phyloP scores from a whole-genome alignment of 1,140 invertebrate genomes.

The Drosophila sturtevanti region DNA sequence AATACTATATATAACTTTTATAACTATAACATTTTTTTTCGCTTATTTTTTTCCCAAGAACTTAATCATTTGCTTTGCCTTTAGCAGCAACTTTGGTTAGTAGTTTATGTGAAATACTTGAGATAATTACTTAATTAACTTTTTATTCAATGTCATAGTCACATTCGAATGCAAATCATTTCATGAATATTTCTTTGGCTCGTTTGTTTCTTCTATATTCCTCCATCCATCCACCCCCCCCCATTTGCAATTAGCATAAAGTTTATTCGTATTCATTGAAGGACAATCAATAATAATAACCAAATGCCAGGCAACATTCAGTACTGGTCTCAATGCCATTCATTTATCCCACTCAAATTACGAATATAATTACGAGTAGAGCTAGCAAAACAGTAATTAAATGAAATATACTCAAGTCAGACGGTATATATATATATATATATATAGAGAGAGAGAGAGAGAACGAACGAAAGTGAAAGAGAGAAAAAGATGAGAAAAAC shows the following conservation, averaged over 20 bases:
- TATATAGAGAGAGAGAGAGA: background rate
- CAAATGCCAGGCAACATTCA: conserved; percentile 7
- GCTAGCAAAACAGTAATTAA: conserved; percentile 18
- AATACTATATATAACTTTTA: too few relatives aligned
- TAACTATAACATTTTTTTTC: too few relatives aligned
- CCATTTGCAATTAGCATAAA: conserved; percentile 19
- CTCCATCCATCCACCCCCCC: background rate
- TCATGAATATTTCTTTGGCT: conserved; percentile 3
- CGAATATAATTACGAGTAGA: conserved; percentile 15
- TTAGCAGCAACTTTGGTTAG: background rate
- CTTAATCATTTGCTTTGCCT: too few relatives aligned
- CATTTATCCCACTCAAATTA: conserved; percentile 14
- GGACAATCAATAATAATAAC: conserved; percentile 18
- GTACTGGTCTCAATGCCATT: background rate
- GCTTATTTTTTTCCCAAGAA: too few relatives aligned
- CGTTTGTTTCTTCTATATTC: background rate
- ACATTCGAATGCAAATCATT: conserved; percentile 10
- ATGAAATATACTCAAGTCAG: conserved; percentile 11
- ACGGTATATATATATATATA: background rate
- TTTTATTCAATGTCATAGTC: conserved; percentile 1
- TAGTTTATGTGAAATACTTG: background rate
- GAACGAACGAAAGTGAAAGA: background rate
- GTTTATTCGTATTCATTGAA: conserved; percentile 14
- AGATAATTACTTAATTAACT: background rate
- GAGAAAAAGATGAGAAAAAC: background rate